Evolutionary conservation across 2,888 invertebrate species (phyloP).

Genomic region (Conomelus anceps): DNA sequence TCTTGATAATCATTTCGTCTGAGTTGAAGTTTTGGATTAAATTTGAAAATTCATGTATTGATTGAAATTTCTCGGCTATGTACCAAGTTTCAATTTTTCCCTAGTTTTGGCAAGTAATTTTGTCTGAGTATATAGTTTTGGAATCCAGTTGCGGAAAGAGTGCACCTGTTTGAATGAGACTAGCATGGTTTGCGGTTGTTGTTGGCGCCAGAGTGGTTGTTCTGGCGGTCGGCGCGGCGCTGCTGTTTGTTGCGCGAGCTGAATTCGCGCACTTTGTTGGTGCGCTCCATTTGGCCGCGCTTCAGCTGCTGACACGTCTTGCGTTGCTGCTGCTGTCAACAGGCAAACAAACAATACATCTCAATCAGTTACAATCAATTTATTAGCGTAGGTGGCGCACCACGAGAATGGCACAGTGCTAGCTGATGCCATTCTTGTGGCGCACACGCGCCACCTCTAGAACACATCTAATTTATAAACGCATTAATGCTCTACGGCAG

Average conservation of each 20-base stretch:
- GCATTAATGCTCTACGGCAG: too few relatives aligned
- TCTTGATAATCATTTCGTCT: too few relatives aligned
- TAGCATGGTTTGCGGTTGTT: slow-evolving; percentile 55
- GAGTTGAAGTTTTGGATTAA: too few relatives aligned
- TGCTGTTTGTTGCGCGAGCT: slow-evolving; percentile 48
- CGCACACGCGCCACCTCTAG: too few relatives aligned
- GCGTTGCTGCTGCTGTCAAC: slow-evolving; percentile 42
- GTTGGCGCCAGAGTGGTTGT: slow-evolving; percentile 51
- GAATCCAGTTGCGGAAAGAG: background rate
- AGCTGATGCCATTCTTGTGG: too few relatives aligned
- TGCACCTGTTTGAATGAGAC: slow-evolving; percentile 9
- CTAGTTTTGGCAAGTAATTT: background rate
- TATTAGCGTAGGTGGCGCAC: too few relatives aligned
- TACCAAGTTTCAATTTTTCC: too few relatives aligned
- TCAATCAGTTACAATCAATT: too few relatives aligned
- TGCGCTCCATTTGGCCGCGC: slow-evolving; percentile 48
- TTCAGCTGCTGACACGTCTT: slow-evolving; percentile 45
- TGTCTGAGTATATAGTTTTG: background rate
- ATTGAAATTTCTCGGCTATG: too few relatives aligned
- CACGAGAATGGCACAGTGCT: too few relatives aligned
- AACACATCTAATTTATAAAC: too few relatives aligned
- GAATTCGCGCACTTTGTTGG: slow-evolving; percentile 51
- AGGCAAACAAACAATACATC: slow-evolving; percentile 30
- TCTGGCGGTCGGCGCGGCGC: slow-evolving; percentile 50
- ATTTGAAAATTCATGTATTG: too few relatives aligned